Base-by-base conservation (phyloP, 2,797 vertebrate genomes). In the Ambastaia sidthimunki region DNA sequence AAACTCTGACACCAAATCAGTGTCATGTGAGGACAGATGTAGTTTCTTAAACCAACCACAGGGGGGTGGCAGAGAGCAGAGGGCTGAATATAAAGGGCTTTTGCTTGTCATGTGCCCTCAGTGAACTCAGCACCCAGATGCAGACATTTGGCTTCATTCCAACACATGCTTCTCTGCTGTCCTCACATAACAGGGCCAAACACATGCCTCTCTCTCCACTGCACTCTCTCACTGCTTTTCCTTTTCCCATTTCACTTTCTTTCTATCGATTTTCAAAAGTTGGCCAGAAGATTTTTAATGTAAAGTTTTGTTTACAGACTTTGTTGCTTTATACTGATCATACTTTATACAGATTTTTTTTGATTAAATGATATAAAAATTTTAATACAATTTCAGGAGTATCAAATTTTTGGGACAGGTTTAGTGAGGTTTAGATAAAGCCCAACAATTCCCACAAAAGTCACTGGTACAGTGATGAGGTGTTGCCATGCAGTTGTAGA, bases 81-180 rank as follows among this genome's bases (percentile, higher is more conserved):
- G 7, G 10, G n/a, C 0, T 71, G 68, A 65, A 83, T 73, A 86
- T 77, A 84, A 80, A 84, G 83, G 84, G 78, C 84, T 77, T 83
- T 88, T 87, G 89, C 87, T 78, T 89, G 85, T 89, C 89, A 85
- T 85, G 88, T 92, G 93, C 90, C 92, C 93, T 84, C 88, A 28
- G 11, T 93, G 93, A 93, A 91, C 91, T 90, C 89, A 31, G 55
- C 86, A 87, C 86, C 84, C 93, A 92, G 91, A 93, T 93, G 92
- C 91, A 94, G 90, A 65, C 83, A 88, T 86, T 92, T 93, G 92
- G 93, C 91, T 68, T 66, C 28, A 81, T 44, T 86, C 87, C 93
- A 89, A 85, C 82, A 78, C 91, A 91, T 90, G 89, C 88, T 90
- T 94, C 90, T 89, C 85, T 80, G 90, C 92, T 93, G 93, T 93